Conservation (phyloP, 2,888 invertebrate genomes). For the Synanthedon andrenaeformis region DNA sequence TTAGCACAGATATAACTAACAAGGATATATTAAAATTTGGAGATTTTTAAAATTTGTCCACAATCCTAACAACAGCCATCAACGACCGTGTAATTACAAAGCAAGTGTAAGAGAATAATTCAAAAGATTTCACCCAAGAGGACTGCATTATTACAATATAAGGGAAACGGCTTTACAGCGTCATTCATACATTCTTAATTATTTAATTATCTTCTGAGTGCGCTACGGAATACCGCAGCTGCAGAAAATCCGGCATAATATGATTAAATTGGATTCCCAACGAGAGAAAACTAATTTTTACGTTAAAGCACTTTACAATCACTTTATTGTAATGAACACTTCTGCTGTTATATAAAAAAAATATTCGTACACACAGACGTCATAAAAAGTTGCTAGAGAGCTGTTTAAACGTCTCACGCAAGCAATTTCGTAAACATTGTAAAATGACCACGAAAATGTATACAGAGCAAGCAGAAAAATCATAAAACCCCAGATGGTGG, state of each 20-base stretch:
- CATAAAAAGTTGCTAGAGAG: conserved; percentile 20
- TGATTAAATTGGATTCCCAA: conserved; percentile 52
- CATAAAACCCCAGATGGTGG: conserved; percentile 70
- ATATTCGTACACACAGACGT: conserved; percentile 11
- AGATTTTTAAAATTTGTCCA: conserved; percentile 15
- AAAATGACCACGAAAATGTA: conserved; percentile 61
- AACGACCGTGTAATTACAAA: conserved; percentile 49
- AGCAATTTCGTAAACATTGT: conserved; percentile 56
- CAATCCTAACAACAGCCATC: conserved; percentile 34
- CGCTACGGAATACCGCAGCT: conserved; percentile 40
- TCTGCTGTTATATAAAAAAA: not conserved
- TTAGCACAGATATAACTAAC: no score
- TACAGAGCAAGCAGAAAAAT: conserved; percentile 67
- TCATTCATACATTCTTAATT: conserved; percentile 69
- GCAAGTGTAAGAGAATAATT: conserved; percentile 58
- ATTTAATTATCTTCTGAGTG: conserved; percentile 65
- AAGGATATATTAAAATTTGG: not conserved
- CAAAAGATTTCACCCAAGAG: conserved; percentile 62
- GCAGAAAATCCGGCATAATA: conserved; percentile 52
- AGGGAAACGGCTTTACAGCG: conserved; percentile 59
- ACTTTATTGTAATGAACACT: conserved; percentile 3
- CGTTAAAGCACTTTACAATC: conserved; percentile 2
- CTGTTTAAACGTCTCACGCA: conserved; percentile 40
- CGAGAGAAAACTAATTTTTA: conserved; percentile 26
- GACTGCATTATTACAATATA: conserved; percentile 67